phyloP scores from a whole-genome alignment of 2,888 invertebrate species.

The Neuroscelio doddi region DNA sequence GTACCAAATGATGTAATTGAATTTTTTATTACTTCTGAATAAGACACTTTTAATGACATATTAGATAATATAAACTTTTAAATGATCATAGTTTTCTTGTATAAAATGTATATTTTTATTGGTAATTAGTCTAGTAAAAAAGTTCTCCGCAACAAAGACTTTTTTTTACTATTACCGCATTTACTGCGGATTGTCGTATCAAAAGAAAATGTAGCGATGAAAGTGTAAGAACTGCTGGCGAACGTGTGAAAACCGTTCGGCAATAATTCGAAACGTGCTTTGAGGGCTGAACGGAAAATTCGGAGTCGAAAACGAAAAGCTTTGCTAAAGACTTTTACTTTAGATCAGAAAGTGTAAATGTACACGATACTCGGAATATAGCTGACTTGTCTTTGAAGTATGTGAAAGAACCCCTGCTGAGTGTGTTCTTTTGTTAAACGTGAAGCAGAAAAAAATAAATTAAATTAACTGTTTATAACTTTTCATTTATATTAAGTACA shows the following conservation, averaged over 20 bases:
- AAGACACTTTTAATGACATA: too few species aligned
- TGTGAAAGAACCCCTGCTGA: background rate
- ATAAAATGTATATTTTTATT: too few species aligned
- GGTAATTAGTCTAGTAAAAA: too few species aligned
- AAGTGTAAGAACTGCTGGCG: slow-evolving; percentile 34
- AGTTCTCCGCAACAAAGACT: slow-evolving; percentile 13
- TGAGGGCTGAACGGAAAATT: slow-evolving; percentile 60
- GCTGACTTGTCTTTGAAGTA: slow-evolving; percentile 15
- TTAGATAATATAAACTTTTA: background rate
- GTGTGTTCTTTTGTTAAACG: too few species aligned
- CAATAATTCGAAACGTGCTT: slow-evolving; percentile 64
- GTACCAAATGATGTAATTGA: too few species aligned
- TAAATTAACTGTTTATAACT: too few species aligned
- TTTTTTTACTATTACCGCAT: slow-evolving; percentile 19
- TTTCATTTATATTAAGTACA: too few species aligned
- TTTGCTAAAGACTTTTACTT: slow-evolving; percentile 43
- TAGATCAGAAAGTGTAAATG: slow-evolving; percentile 42
- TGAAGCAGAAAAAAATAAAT: too few species aligned
- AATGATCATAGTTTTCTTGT: slow-evolving; percentile 9
- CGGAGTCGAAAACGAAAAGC: slow-evolving; percentile 48
- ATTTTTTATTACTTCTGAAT: too few species aligned
- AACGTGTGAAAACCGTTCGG: slow-evolving; percentile 49
- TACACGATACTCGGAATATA: slow-evolving; percentile 35
- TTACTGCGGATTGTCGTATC: slow-evolving; percentile 38
- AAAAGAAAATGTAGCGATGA: slow-evolving; percentile 46